phyloP scores from a whole-genome alignment of 2,888 invertebrate genomes.

The Stenolophus ochropezus region DNA sequence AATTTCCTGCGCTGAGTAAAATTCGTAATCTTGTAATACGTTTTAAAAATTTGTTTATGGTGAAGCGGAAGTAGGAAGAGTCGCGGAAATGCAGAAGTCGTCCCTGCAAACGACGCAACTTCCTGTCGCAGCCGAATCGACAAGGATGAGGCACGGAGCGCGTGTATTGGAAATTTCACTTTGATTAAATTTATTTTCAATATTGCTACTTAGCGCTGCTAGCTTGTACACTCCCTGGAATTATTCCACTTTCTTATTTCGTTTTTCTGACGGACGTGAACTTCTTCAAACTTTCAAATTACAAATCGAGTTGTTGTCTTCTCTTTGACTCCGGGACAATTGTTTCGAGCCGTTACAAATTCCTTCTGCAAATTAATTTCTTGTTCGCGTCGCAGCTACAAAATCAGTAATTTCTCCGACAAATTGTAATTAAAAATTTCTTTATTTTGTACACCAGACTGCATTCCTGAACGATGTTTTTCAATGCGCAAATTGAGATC shows the following conservation, averaged over 20 bases:
- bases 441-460: not conserved
- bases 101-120: slow-evolving; percentile 16
- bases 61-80: not conserved
- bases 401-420: not conserved
- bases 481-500: not conserved
- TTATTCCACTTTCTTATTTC: slow-evolving; percentile 38
- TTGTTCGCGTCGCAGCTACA: not conserved
- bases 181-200: slow-evolving; percentile 69
- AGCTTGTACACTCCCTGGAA: not conserved
- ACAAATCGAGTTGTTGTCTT: slow-evolving; percentile 24
- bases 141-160: slow-evolving; percentile 38
- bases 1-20: not conserved
- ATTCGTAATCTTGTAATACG: not conserved
- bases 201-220: slow-evolving; percentile 67
- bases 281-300: slow-evolving; percentile 39
- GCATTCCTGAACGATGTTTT: not conserved
- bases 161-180: slow-evolving; percentile 67
- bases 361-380: slow-evolving; percentile 27
- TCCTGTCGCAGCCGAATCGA: not conserved
- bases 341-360: slow-evolving; percentile 20
- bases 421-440: slow-evolving; percentile 5
- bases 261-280: not conserved
- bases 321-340: slow-evolving; percentile 17
- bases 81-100: slow-evolving; percentile 28
- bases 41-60: slow-evolving; percentile 8